Conservation (phyloP, 2,888 invertebrate species). For the Tromatobia lineatoria region DNA sequence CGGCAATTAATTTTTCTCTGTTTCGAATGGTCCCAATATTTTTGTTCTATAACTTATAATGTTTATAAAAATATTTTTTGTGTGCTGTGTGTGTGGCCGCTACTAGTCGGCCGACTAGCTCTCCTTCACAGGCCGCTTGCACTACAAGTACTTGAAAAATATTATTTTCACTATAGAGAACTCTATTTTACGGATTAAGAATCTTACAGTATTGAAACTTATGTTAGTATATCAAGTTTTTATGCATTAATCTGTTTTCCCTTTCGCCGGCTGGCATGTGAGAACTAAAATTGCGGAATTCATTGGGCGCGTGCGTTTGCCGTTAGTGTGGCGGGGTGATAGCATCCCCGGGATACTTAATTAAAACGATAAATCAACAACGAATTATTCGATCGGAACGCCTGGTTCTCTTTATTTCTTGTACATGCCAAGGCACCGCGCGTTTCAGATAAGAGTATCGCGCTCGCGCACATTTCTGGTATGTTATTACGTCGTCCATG, state of each 20-base stretch:
- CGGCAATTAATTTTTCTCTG: too few relatives aligned
- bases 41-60: too few relatives aligned
- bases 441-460: constrained; percentile 49
- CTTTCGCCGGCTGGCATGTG: not conserved
- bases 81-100: too few relatives aligned
- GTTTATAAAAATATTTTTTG: too few relatives aligned
- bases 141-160: too few relatives aligned
- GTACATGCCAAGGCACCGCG: constrained; percentile 27
- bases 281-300: constrained; percentile 31
- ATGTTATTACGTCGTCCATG: constrained; percentile 55
- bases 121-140: too few relatives aligned
- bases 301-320: constrained; percentile 6
- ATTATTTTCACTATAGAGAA: too few relatives aligned
- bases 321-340: not conserved
- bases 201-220: not conserved
- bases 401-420: constrained; percentile 10
- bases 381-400: constrained; percentile 49
- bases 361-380: constrained; percentile 55
- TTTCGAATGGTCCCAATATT: too few relatives aligned
- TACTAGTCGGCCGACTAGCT: too few relatives aligned
- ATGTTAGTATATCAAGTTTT: not conserved
- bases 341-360: constrained; percentile 10
- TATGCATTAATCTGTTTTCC: not conserved
- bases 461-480: constrained; percentile 15
- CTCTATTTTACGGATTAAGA: too few relatives aligned